These are phyloP conservation scores for Idaea aversata DNA, from an alignment of 2,888 invertebrate species.

Conservation along the genomic window DNA sequence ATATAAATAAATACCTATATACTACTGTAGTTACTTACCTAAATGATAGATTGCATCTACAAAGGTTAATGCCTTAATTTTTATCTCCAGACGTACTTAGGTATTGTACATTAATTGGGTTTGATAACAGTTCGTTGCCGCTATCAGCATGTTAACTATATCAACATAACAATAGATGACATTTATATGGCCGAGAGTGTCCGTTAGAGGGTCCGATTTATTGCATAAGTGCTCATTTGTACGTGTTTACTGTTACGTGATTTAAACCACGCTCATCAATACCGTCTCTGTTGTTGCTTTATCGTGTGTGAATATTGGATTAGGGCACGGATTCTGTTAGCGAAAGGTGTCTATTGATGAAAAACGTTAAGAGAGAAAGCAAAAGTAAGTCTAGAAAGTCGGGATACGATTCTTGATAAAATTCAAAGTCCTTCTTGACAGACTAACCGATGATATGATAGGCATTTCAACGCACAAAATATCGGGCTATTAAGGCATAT, in stretches of 20 bases:
- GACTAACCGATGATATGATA: too few species aligned
- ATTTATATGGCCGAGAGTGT: conserved; percentile 21
- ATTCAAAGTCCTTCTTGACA: too few species aligned
- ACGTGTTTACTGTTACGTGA: not conserved
- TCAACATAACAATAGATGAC: conserved; percentile 25
- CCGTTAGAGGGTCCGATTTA: not conserved
- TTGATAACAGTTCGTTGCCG: conserved; percentile 25
- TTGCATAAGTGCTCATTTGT: not conserved
- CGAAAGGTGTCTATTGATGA: not conserved
- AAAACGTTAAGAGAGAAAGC: too few species aligned
- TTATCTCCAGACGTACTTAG: conserved; percentile 23
- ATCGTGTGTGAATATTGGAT: not conserved
- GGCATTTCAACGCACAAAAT: too few species aligned
- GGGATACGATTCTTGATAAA: too few species aligned
- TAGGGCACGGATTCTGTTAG: not conserved
- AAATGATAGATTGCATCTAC: conserved; percentile 8
- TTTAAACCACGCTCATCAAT: not conserved
- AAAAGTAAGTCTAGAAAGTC: too few species aligned
- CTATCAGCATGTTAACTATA: conserved; percentile 14
- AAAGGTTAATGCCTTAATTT: conserved; percentile 15
- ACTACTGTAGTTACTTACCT: not conserved
- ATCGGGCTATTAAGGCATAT: too few species aligned
- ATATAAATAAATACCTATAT: not conserved
- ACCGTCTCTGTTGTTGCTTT: not conserved
- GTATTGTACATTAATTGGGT: conserved; percentile 10